These are phyloP conservation scores for Thamnophis elegans DNA, from an alignment of 2,797 vertebrate species.

Conservation along the genomic window DNA sequence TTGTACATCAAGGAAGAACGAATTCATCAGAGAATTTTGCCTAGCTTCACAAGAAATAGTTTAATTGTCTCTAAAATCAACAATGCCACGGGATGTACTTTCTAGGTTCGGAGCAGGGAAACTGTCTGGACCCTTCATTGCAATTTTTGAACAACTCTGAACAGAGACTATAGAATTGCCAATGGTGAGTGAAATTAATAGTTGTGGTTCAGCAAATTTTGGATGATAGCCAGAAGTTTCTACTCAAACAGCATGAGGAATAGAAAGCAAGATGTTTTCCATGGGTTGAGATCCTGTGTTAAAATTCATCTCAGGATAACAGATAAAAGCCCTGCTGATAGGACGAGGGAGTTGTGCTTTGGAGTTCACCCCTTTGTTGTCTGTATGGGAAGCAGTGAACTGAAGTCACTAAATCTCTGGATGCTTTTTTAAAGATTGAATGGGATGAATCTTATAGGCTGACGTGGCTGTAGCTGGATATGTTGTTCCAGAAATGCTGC, in stretches of 20 bases:
- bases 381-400: neutral
- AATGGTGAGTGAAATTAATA: neutral
- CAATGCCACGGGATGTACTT: no score
- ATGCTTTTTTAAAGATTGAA: slow-evolving; percentile 19
- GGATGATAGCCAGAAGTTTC: neutral
- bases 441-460: neutral
- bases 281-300: no score
- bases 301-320: neutral
- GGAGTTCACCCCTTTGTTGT: neutral
- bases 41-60: neutral
- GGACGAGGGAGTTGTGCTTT: neutral
- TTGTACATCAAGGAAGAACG: neutral
- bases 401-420: neutral
- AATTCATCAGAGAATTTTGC: neutral
- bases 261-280: neutral
- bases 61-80: neutral
- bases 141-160: neutral
- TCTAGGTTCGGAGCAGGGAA: neutral
- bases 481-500: neutral
- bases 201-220: neutral
- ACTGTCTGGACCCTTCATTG: neutral
- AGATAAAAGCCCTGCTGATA: neutral
- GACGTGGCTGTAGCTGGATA: neutral
- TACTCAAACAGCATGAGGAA: neutral
- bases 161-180: neutral